Base-by-base conservation (phyloP, 2,113 vertebrate genomes). In the Trochalopteron elliotii region DNA sequence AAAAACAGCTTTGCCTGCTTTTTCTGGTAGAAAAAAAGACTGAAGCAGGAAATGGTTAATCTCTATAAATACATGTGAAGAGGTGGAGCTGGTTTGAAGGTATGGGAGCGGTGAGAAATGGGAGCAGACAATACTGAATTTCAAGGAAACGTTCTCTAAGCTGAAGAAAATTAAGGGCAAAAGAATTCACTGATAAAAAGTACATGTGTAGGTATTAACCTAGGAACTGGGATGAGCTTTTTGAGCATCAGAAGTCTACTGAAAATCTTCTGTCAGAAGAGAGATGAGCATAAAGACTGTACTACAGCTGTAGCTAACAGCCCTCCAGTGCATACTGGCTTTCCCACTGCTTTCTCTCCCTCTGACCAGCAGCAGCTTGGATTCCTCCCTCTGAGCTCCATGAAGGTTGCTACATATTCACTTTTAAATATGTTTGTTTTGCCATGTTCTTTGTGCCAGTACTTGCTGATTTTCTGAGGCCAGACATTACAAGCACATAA, bases 401-500 rank as follows among this genome's bases (percentile, higher is more conserved):
- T 1, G 20, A 59, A 84, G 82, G 92, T 92, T 93, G 53, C 88
- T 92, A 33, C 90, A 80, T 45, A 71, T 94, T 93, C 70, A 35
- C 44, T 94, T 90, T 79, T 49, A 93, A 87, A 94, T 35, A 19
- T 0, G 2, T 68, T 89, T 85, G 53, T 90, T 93, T 94, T 96
- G 79, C 67, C 63, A 45, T 65, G 71, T 83, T 87, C 50, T 97
- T 90, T 94, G 61, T 61, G 78, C 82, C 67, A 83, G 82, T 72
- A 57, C 85, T 92, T 88, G 79, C 63, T 69, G 68, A 61, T 74
- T 88, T 93, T 95, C 70, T 72, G 50, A 83, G 75, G 55, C 83
- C 55, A 96, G 96, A 94, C 82, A 90, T 94, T 93, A 72, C 85
- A 92, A 93, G 90, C 21, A 55, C 45, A 11, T 88, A 95, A 96